Evolutionary conservation across 2,113 vertebrate genomes (phyloP), one percentile per base, ranked within the genome.

Genomic region (Conger conger): DNA sequence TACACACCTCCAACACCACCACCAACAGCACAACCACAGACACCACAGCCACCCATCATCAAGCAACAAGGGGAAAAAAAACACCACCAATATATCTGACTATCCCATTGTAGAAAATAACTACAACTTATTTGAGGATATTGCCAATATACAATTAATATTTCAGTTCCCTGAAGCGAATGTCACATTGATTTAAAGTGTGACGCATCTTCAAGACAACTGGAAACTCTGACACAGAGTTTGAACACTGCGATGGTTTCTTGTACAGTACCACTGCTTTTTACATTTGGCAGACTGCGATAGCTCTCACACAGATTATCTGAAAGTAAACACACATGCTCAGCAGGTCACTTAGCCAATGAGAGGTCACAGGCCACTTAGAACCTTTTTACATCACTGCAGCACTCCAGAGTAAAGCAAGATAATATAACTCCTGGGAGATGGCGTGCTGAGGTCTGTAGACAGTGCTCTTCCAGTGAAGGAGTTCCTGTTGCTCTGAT

Each of bases 161-260:
- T 50, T 50, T 15, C 45, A 9, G 11, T 50, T 50, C 11, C 40
- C 9, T 42, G 40, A 4, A 42, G 40, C 4, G 4, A 6, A 42
- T 50, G 15, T 50, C 45, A 1, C 45, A 15, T 50, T 50, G 11
- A 50, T 50, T 50, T 50, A 50, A 50, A 50, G 45, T 50, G 45
- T 50, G 11, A 50, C 7, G 11, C 45, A 13, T 13, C 8, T 50
- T 15, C 45, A 50, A 50, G 45, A 50, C 45, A 50, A 50, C 6
- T 50, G 45, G 11, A 63, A 63, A 63, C 57, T 23, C 57, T 63
- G 18, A 0, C 45, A 50, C 45, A 54, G n/a, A 9, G 45, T 79
- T 18, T 37, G 78, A 82, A 40, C 76, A 80, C 54, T 57, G 54
- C 33, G 80, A 79, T 35, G 40, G 76, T 85, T 68, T 77, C 79